Base-by-base conservation (phyloP, 2,888 invertebrate species). In the Odontocerum albicorne region DNA sequence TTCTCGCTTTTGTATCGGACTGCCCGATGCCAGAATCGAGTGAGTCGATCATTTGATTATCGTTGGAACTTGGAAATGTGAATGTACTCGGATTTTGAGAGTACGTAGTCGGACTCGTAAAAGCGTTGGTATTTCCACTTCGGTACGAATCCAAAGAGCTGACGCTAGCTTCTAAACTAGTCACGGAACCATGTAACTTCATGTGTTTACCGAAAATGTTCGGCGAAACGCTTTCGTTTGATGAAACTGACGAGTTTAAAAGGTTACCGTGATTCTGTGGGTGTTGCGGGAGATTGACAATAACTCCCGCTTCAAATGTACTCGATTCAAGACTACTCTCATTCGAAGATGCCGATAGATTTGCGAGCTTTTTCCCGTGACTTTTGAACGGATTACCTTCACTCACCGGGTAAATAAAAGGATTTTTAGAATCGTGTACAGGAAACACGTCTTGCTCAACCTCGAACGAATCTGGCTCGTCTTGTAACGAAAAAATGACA, bases 11-110 rank as follows among this genome's bases (percentile, higher is more conserved):
- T 32, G 74, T 70, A 22, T 77, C 62, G 0, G 78, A 77, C 56
- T 77, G 72, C 52, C 76, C 77, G 53, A 78, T 77, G 0, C 78
- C 78, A 0, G 78, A 78, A 62, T 78, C 78, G 0, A 77, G 73
- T 21, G 77, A 77, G 0, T 75, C 75, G 0, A 76, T 70, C 74
- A 77, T 74, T 0, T 72, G 57, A 57, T 70, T 73, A 3, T 77
- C 75, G 0, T 47, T 51, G 15, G 50, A 21, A 10, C n/a, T 4
- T 4, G 44, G 39, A 13, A 50, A 55, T 3, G 45, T 27, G 21
- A 40, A 49, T 1, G 49, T n/a, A 27, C 21, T 38, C 8, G 43
- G 31, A 36, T 45, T 33, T 42, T 50, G 32, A 32, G 17, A 10
- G 32, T n/a, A 12, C 16, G 8, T 8, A n/a, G 49, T 10, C n/a